phyloP scores from a whole-genome alignment of 2,888 invertebrate species.

The Ametastegia equiseti region DNA sequence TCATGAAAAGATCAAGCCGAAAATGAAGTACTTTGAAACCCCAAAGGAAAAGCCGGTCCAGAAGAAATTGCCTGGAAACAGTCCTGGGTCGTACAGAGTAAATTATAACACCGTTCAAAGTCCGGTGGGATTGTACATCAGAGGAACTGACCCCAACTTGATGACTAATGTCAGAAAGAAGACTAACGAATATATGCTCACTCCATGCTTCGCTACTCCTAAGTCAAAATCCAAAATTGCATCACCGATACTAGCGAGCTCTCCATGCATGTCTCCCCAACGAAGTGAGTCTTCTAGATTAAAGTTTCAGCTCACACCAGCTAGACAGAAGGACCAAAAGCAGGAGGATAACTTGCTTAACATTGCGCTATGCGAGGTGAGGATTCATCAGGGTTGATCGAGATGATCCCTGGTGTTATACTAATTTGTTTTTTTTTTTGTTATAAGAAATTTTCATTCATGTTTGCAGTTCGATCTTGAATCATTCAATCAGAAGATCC shows the following conservation, averaged over 20 bases:
- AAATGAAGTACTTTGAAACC: constrained; percentile 18
- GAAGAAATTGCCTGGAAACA: neutral
- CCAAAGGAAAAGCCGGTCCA: neutral
- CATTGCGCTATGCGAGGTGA: constrained; percentile 33
- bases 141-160: constrained; percentile 64
- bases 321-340: constrained; percentile 41
- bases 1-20: neutral
- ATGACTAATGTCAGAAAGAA: constrained; percentile 62
- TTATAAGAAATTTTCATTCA: neutral
- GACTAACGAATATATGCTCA: constrained; percentile 60
- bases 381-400: neutral
- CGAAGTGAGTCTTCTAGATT: constrained; percentile 44
- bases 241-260: constrained; percentile 27
- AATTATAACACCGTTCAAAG: constrained; percentile 64
- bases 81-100: constrained; percentile 54
- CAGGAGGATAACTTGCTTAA: neutral
- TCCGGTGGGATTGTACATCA: constrained; percentile 68
- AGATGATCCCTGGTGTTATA: no score
- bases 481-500: no score
- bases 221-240: constrained; percentile 39
- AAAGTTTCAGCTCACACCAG: constrained; percentile 58
- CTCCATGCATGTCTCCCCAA: constrained; percentile 7
- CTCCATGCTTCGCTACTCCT: constrained; percentile 54
- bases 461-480: no score
- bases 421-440: neutral